A percentile compares a stretch with the other conserved stretches of the same genome.
Conservation (phyloP, 2,797 vertebrate genomes). For the Crypturellus tataupa region DNA sequence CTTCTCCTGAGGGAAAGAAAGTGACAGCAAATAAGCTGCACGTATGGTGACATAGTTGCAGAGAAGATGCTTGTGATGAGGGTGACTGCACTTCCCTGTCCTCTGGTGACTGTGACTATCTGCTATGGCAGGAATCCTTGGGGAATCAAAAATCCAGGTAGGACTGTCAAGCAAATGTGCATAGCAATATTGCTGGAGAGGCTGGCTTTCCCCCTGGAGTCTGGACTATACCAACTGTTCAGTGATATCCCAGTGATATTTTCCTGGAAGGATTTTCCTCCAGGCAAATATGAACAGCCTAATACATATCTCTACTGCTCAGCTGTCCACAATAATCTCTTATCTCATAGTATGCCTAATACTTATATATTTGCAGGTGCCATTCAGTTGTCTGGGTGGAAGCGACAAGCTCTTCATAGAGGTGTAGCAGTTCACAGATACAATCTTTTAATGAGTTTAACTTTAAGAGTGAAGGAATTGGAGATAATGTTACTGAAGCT, state of each 20-base stretch:
- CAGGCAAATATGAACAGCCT: background rate
- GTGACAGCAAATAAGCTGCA: background rate
- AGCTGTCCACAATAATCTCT: background rate
- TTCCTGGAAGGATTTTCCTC: background rate
- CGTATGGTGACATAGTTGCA: background rate
- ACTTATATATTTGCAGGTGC: background rate
- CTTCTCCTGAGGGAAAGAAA: background rate
- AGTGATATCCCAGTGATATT: background rate
- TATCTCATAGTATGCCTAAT: background rate
- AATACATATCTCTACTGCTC: background rate
- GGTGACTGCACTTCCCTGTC: background rate
- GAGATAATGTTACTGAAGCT: background rate
- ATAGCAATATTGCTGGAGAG: background rate
- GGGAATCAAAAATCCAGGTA: background rate
- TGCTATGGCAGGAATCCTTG: background rate
- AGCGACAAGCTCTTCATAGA: background rate
- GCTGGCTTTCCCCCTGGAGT: background rate
- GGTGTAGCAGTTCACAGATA: background rate
- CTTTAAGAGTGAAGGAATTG: background rate
- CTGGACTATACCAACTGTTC: constrained; percentile 4
- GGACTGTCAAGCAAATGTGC: background rate
- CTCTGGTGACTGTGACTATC: background rate
- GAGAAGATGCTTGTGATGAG: background rate
- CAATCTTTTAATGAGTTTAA: background rate
- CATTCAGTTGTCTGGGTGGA: background rate